Percentiles rank a stretch among this genome's conserved stretches.
These are phyloP conservation scores for Myotis pilosus DNA, from an alignment of 2,797 vertebrate species.

Conservation along the genomic window DNA sequence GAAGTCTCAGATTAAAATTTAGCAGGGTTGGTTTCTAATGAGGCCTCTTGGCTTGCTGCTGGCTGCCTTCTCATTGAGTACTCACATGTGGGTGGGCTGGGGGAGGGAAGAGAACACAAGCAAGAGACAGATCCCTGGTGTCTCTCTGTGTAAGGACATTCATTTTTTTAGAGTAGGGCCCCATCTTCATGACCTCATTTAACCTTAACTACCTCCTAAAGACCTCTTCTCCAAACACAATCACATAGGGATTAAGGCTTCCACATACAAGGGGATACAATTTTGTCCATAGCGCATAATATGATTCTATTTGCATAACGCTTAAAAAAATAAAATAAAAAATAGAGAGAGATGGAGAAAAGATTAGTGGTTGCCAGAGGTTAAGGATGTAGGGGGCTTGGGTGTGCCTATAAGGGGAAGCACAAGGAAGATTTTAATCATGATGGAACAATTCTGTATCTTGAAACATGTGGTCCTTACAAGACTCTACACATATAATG, in stretches of 20 bases:
- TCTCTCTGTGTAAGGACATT: not conserved
- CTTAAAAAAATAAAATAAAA: not conserved
- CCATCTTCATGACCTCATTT: not conserved
- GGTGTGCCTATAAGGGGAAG: not conserved
- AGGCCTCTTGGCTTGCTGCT: not conserved
- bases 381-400: not conserved
- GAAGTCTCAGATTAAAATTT: not conserved
- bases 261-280: not conserved
- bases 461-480: not conserved
- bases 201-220: not conserved
- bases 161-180: not conserved
- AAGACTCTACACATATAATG: not conserved
- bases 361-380: not conserved
- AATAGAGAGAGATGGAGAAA: not conserved
- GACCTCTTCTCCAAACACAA: not conserved
- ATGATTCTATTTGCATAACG: not conserved
- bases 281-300: not conserved
- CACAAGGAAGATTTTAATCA: not conserved
- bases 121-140: not conserved
- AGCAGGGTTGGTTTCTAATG: not conserved
- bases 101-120: not conserved
- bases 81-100: not conserved
- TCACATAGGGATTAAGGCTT: not conserved
- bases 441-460: not conserved
- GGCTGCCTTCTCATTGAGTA: not conserved